These are phyloP conservation scores for Sporophila hypoxantha DNA, from an alignment of 2,113 vertebrate species.

Conservation along the genomic window DNA sequence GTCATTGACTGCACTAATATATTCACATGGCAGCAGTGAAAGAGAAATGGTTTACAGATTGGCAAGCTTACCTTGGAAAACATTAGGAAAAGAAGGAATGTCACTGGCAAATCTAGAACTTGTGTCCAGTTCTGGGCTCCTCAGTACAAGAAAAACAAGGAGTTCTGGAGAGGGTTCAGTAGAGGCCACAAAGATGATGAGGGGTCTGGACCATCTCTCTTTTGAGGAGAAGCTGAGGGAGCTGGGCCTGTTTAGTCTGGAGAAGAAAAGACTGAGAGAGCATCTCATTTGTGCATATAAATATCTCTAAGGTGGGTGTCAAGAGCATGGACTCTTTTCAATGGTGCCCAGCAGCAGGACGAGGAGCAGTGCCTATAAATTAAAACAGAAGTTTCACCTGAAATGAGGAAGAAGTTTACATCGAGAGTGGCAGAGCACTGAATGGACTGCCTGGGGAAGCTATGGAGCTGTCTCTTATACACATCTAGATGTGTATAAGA, in stretches of 20 bases:
- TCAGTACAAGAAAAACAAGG: neutral
- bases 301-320: neutral
- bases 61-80: neutral
- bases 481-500: too few species aligned
- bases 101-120: neutral
- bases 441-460: neutral
- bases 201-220: neutral
- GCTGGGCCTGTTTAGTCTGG: neutral
- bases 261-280: neutral
- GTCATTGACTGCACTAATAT: neutral
- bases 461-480: too few species aligned
- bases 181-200: too few species aligned
- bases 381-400: neutral
- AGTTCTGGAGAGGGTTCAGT: neutral
- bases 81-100: neutral
- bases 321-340: neutral
- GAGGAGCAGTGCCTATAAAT: neutral
- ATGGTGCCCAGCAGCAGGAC: neutral
- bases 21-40: neutral
- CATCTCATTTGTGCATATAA: neutral
- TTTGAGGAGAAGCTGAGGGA: neutral
- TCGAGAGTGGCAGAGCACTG: neutral
- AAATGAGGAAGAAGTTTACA: neutral
- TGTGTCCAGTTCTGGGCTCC: neutral
- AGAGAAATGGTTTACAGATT: neutral